Conservation (phyloP, 2,113 vertebrate species). For the Podiceps cristatus region DNA sequence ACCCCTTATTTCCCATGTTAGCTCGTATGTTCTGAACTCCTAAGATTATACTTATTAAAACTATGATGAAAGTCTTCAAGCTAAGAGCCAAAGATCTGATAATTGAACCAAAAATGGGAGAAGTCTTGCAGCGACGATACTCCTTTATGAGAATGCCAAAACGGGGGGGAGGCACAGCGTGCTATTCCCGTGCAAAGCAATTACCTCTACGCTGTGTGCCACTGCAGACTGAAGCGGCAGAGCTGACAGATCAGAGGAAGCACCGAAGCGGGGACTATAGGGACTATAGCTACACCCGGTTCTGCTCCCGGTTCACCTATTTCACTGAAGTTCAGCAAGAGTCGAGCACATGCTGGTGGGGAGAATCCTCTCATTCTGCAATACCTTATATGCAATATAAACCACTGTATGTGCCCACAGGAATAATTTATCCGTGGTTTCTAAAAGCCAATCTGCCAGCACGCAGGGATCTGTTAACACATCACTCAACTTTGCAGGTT, state of each 20-base stretch:
- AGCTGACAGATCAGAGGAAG: background rate
- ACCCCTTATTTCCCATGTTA: background rate
- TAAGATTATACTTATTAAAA: background rate
- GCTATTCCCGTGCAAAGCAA: background rate
- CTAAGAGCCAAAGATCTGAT: background rate
- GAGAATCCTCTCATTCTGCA: background rate
- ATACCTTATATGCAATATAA: background rate
- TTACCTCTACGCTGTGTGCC: accelerated
- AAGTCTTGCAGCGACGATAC: background rate
- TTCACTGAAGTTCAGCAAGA: background rate
- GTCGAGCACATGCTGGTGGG: background rate
- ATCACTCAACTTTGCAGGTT: background rate
- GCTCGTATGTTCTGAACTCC: background rate
- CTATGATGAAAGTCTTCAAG: background rate
- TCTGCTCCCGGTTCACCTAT: background rate
- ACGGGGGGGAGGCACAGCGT: accelerated
- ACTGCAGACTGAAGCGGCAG: background rate
- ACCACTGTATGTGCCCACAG: background rate
- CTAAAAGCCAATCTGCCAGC: background rate
- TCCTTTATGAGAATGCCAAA: background rate
- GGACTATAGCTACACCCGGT: background rate
- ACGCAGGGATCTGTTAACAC: background rate
- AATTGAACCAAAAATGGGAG: background rate
- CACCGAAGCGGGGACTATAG: background rate
- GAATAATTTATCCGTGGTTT: background rate